Percentiles rank a stretch among this genome's conserved stretches.
Evolutionary conservation across 2,113 vertebrate species (phyloP).

Genomic region (Phainopepla nitens): DNA sequence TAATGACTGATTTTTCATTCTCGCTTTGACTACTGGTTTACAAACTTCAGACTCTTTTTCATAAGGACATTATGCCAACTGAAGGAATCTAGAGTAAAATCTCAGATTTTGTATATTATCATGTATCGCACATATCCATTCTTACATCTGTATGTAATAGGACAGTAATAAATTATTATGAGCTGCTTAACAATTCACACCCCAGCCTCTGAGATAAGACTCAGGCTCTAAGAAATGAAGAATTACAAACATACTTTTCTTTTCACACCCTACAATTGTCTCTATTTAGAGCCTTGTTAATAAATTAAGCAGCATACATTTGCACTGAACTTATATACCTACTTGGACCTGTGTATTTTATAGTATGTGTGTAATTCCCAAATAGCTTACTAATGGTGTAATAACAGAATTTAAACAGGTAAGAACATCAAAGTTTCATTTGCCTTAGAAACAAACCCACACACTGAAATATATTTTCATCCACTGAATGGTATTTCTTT

Average conservation of each 20-base stretch:
- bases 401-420: slow-evolving; percentile 33
- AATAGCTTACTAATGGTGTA: slow-evolving; percentile 19
- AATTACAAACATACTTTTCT: neutral
- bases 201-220: slow-evolving; percentile 19
- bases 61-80: slow-evolving; percentile 10
- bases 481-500: neutral
- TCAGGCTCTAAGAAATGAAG: slow-evolving; percentile 28
- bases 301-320: neutral
- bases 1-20: slow-evolving; percentile 63
- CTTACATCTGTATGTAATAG: neutral
- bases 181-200: neutral
- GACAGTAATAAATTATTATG: neutral
- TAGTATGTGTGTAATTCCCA: neutral
- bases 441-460: slow-evolving; percentile 21
- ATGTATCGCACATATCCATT: slow-evolving; percentile 23
- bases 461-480: neutral
- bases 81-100: slow-evolving; percentile 41
- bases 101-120: slow-evolving; percentile 50
- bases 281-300: neutral
- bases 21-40: slow-evolving; percentile 61
- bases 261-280: neutral
- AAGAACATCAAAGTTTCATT: neutral
- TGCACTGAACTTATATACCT: slow-evolving; percentile 22
- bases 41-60: slow-evolving; percentile 49
- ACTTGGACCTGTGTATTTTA: neutral